Percentiles rank a stretch among this genome's conserved stretches.
Conservation (phyloP, 2,113 vertebrate genomes). For the Sphyrna mokarran region DNA sequence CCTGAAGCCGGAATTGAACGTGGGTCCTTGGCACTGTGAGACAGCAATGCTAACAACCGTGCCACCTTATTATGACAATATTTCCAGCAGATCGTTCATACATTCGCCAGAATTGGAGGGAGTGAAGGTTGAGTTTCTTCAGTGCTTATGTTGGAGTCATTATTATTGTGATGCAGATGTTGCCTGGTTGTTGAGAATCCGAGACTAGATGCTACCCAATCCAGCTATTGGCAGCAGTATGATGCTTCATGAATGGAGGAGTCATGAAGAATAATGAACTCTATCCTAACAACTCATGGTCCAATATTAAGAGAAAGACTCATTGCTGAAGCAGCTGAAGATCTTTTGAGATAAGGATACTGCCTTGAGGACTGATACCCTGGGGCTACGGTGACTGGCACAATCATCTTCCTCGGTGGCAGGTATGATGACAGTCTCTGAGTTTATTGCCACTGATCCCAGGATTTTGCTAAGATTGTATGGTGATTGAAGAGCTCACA, state of each 20-base stretch:
- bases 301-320: background rate
- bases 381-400: background rate
- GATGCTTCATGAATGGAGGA: background rate
- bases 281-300: background rate
- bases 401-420: background rate
- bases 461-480: background rate
- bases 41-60: too few species aligned
- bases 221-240: background rate
- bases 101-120: background rate
- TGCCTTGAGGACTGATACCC: background rate
- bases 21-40: too few species aligned
- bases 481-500: background rate
- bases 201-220: background rate
- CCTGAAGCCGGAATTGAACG: too few species aligned
- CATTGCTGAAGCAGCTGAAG: background rate
- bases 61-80: background rate
- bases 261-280: background rate
- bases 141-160: background rate
- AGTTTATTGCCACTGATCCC: background rate
- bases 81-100: background rate
- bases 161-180: background rate
- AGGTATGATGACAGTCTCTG: background rate
- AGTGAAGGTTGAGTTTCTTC: background rate
- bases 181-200: background rate
- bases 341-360: background rate